A percentile compares a stretch with the other conserved stretches of the same genome.
Evolutionary conservation across 2,888 invertebrate genomes (phyloP).

Genomic region (Octonoba sinensis): DNA sequence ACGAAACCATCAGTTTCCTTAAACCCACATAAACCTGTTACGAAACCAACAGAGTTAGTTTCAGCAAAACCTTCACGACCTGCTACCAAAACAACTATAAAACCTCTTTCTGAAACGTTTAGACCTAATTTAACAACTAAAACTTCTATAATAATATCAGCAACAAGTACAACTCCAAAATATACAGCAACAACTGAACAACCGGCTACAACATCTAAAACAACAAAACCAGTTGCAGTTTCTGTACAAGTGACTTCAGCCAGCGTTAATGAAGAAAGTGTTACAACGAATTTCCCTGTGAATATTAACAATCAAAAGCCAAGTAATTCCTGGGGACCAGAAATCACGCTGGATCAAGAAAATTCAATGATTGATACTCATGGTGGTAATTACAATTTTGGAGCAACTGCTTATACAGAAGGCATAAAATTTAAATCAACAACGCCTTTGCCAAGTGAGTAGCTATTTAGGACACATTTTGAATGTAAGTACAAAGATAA

Average conservation of each 20-base stretch:
- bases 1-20: no score
- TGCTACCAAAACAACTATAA: neutral
- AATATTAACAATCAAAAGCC: neutral
- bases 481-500: no score
- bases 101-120: neutral
- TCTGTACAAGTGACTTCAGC: neutral
- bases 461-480: neutral
- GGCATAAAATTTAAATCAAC: neutral
- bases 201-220: neutral
- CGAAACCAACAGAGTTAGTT: no score
- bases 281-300: neutral
- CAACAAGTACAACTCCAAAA: neutral
- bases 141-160: neutral
- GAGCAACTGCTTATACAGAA: no score
- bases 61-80: no score
- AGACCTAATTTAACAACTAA: neutral
- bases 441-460: slow-evolving; percentile 24
- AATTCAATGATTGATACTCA: no score
- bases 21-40: no score
- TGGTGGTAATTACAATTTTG: no score
- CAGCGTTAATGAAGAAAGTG: neutral
- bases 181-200: neutral
- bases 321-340: neutral
- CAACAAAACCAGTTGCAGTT: neutral
- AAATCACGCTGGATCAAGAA: no score